Evolutionary conservation across 2,113 vertebrate species (phyloP), one percentile per base, ranked within the genome.

Genomic region (Lepisosteus osseus): DNA sequence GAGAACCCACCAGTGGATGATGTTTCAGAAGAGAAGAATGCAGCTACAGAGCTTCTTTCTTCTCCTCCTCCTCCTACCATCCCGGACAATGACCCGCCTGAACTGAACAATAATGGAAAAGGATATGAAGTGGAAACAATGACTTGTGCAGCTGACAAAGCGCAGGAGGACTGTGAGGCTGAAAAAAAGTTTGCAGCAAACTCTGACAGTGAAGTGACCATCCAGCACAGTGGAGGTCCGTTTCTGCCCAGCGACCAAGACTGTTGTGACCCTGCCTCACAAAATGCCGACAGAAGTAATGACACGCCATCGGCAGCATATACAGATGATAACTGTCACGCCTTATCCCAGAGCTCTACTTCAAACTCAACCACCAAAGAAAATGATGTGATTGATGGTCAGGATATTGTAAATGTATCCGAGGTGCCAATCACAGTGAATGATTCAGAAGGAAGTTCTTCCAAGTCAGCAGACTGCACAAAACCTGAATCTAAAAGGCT

Each of bases 371-470:
- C 11, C 7, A 13, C 69, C 4, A 8, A 43, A 69, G 74, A 44
- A 0, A 76, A 6, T 5, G 86, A 89, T 1, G 65, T 70, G 11
- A 78, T 78, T 7, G 91, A 87, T 15, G 88, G 80, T 51, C 70
- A 44, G 5, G 61, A 44, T 17, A 57, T 78, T 13, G 77, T 84
- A 12, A n/a, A 29, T 7, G 47, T 1, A 4, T 17, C 47, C 8
- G n/a, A 15, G 14, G 0, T 15, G 51, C 69, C 45, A 44, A 29
- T 44, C 3, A 59, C 80, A 77, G 51, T 45, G 54, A 62, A 74
- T 78, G 4, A 61, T 59, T 0, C 79, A 77, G 0, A 72, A n/a
- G 6, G 83, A 74, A 1, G 87, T 76, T 70, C 69, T 43, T 0
- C 13, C 43, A 4, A 76, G 81, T 15, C 72, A 2, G 2, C 1